phyloP scores from a whole-genome alignment of 2,113 vertebrate species.

The Muntiacus reevesi region DNA sequence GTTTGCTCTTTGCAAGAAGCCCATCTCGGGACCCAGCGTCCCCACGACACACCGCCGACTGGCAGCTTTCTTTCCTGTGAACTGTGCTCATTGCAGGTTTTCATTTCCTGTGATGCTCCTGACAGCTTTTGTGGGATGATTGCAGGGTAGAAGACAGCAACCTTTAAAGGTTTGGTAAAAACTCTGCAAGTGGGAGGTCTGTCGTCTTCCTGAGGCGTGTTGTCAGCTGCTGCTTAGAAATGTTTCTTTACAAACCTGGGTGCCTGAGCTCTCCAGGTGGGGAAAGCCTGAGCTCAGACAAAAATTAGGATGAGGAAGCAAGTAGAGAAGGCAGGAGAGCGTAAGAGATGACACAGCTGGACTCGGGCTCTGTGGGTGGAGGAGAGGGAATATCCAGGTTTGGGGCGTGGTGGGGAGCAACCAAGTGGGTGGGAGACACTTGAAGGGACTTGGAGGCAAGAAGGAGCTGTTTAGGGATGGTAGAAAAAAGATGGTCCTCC shows the following conservation, averaged over 20 bases:
- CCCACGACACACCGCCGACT: accelerated
- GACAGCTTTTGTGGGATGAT: slow-evolving; percentile 55
- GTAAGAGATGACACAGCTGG: accelerated
- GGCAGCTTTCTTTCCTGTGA: slow-evolving; percentile 43
- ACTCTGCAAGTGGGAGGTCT: slow-evolving; percentile 57
- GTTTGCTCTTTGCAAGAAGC: accelerated
- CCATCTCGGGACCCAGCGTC: accelerated
- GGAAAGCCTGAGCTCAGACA: too few relatives aligned
- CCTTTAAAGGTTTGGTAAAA: slow-evolving; percentile 65
- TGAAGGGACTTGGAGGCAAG: background rate
- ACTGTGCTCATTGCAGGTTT: slow-evolving; percentile 57
- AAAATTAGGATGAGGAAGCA: accelerated
- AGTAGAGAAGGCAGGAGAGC: accelerated
- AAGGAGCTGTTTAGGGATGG: accelerated
- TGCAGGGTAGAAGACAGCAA: slow-evolving; percentile 38
- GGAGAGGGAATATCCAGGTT: too few relatives aligned
- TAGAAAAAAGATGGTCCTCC: too few relatives aligned
- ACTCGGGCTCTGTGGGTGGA: background rate
- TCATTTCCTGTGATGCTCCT: slow-evolving; percentile 55
- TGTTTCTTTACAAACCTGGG: slow-evolving; percentile 11
- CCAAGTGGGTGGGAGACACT: background rate
- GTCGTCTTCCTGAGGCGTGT: background rate
- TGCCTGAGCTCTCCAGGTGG: background rate
- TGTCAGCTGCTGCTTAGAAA: background rate
- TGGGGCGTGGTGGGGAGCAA: accelerated